Evolutionary conservation across 2,113 vertebrate genomes (phyloP).

Genomic region (Parus major): DNA sequence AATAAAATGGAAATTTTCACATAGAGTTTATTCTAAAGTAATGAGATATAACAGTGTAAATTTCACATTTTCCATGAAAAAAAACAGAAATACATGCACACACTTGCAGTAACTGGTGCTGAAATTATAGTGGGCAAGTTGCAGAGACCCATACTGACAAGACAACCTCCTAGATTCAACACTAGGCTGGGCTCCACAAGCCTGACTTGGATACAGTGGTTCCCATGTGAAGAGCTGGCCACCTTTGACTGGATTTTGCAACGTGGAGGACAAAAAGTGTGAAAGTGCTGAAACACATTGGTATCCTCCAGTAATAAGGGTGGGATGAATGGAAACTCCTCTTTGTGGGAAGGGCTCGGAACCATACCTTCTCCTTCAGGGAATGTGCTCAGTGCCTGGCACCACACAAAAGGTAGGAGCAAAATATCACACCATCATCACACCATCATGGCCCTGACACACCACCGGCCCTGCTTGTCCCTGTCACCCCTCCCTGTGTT

Average conservation of each 20-base stretch:
- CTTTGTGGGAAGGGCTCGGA: background rate
- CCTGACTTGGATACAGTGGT: background rate
- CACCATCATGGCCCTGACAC: accelerated
- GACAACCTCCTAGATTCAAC: background rate
- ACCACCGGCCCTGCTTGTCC: accelerated
- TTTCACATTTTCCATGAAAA: background rate
- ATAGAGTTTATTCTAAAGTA: background rate
- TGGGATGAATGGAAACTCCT: background rate
- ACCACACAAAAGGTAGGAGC: background rate
- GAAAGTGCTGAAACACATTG: background rate
- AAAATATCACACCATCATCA: background rate
- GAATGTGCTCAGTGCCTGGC: background rate
- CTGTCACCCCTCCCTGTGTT: accelerated
- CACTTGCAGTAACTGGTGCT: background rate
- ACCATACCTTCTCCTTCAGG: background rate
- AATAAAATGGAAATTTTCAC: background rate
- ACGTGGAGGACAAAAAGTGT: accelerated
- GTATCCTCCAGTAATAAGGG: no score
- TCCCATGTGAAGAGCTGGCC: background rate
- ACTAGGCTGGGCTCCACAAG: background rate
- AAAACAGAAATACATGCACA: background rate
- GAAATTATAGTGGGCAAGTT: background rate
- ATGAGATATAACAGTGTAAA: background rate
- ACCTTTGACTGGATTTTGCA: background rate
- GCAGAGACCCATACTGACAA: accelerated